Evolutionary conservation across 2,113 vertebrate genomes (phyloP).

Genomic region (Steatornis caripensis): DNA sequence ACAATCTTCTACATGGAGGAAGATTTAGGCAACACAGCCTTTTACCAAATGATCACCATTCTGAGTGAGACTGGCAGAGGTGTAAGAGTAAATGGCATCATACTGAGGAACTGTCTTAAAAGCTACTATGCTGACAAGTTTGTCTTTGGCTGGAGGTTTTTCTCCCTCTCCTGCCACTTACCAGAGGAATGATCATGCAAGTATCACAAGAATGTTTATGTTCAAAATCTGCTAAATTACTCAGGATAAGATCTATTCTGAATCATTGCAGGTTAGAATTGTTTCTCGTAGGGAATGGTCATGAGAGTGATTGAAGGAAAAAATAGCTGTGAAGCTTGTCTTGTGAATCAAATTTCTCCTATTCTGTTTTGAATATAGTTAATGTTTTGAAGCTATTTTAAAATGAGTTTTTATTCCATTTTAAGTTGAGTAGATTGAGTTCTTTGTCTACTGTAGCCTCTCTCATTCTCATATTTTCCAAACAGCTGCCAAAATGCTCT

Average conservation of each 20-base stretch:
- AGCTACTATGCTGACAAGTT: neutral
- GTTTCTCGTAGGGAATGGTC: neutral
- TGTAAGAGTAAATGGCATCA: neutral
- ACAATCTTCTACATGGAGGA: neutral
- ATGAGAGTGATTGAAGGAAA: neutral
- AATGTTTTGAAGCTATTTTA: neutral
- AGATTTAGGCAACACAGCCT: neutral
- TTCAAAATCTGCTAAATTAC: neutral
- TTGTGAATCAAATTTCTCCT: neutral
- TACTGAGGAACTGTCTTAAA: neutral
- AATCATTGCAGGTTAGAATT: neutral
- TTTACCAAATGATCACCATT: neutral
- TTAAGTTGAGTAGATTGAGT: neutral
- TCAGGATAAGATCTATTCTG: neutral
- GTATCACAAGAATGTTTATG: neutral
- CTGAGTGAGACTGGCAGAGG: neutral
- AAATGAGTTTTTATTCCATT: neutral
- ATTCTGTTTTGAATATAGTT: neutral
- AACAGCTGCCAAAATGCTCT: neutral
- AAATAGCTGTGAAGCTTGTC: neutral
- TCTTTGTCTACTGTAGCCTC: neutral
- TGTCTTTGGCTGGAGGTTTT: neutral
- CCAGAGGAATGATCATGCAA: neutral
- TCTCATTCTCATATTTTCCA: neutral
- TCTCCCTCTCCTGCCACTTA: neutral